Conservation (phyloP, 1,140 invertebrate species). For the Hesperophylax magnus region DNA sequence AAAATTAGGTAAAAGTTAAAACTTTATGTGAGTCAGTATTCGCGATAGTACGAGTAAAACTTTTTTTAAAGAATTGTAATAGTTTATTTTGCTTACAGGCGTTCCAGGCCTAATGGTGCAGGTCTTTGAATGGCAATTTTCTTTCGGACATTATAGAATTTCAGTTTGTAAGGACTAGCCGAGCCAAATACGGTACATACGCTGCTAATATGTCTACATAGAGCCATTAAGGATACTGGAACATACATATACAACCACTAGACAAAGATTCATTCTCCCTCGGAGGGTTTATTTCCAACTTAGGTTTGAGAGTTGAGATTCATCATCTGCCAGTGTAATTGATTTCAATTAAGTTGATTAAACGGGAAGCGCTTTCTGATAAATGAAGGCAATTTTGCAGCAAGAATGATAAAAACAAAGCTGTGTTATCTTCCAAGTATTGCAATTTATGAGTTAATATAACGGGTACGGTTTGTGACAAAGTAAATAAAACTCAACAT, state of each 20-base stretch:
- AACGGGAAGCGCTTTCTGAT: constrained; percentile 3
- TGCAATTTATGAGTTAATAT: not conserved
- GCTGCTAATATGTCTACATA: not conserved
- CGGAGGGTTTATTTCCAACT: not conserved
- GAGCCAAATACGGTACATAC: not conserved
- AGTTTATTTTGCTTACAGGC: too few relatives aligned
- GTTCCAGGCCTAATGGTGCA: not conserved
- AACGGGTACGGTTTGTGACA: too few relatives aligned
- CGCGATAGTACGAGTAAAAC: too few relatives aligned
- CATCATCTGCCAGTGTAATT: constrained; percentile 30
- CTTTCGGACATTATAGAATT: not conserved
- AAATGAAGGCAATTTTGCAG: not conserved
- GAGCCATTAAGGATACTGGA: not conserved
- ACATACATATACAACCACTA: not conserved
- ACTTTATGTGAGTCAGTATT: too few relatives aligned
- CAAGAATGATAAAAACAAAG: not conserved
- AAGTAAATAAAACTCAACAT: too few relatives aligned
- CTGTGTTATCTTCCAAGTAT: not conserved
- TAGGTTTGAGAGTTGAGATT: constrained; percentile 3
- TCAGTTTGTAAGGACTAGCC: not conserved
- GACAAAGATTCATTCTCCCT: constrained; percentile 1
- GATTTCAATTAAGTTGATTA: constrained; percentile 36
- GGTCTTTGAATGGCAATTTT: not conserved
- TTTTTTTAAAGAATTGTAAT: too few relatives aligned
- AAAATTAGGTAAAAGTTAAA: too few relatives aligned